Evolutionary conservation across 2,797 vertebrate genomes (phyloP), one percentile per base, ranked within the genome.

Genomic region (Delichon dasypus): DNA sequence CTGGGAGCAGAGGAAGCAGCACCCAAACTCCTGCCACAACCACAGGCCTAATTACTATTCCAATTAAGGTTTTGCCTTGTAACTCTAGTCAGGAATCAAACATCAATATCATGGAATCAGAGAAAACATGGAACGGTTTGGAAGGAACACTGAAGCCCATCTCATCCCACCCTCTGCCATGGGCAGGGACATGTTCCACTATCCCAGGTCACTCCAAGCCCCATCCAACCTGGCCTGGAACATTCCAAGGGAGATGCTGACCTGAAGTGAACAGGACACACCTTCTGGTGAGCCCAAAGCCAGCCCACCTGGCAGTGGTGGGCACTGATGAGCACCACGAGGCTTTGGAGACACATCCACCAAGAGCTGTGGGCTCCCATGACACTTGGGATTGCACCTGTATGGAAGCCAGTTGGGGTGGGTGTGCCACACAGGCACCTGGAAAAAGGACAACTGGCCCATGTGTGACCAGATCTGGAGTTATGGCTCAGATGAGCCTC

Each of bases 251-350:
- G 16, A 57, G 20, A 45, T 34, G n/a, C 17, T 29, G 18, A 50
- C 0, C 0, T 29, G 50, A 80, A 74, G 22, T 11, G 25, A n/a
- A 23, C 38, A 38, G 38, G 38, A 38, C 7, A 5, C 0, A 0
- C 5, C 26, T 71, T 48, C 30, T 82, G 55, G 44, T 40, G 13
- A 58, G 19, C 25, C 30, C 70, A 38, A 73, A 78, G 26, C 18
- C 27, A 53, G 5, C 8, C 2, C 3, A 4, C 1, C 2, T 0
- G 1, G 55, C 18, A 16, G 5, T 16, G 58, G 10, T n/a, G 51
- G 14, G 14, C 21, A 17, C 21, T 32, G 58, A 3, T n/a, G 21
- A 42, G 15, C 50, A 30, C 21, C 61, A 20, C 1, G 1, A 29
- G 53, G 27, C 40, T 61, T 70, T 64, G 72, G 22, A 68, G n/a